Percentiles rank a stretch among this genome's conserved stretches.
phyloP scores from a whole-genome alignment of 2,797 vertebrate genomes.

The Macroramphosus scolopax region DNA sequence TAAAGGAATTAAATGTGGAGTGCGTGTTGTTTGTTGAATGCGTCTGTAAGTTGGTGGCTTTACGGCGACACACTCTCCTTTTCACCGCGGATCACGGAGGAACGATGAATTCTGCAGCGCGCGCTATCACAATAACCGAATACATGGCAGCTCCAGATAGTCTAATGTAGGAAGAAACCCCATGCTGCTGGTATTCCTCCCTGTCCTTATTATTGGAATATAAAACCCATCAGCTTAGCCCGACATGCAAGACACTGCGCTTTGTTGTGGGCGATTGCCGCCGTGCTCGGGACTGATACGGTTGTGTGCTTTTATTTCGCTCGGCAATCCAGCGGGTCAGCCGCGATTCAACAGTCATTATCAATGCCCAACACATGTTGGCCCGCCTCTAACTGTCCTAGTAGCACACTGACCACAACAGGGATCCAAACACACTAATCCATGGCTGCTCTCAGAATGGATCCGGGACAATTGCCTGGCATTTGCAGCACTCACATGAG shows the following conservation, averaged over 20 bases:
- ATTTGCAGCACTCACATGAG: conserved; percentile 56
- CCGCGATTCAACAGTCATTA: conserved; percentile 70
- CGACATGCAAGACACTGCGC: conserved; percentile 56
- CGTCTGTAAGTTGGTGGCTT: conserved; percentile 48
- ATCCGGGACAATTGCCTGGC: conserved; percentile 65
- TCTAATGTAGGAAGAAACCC: conserved; percentile 50
- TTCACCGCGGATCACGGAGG: conserved; percentile 37
- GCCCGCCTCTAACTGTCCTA: conserved; percentile 59
- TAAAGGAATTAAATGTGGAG: conserved; percentile 60
- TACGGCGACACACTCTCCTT: conserved; percentile 16
- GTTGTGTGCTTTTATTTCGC: conserved; percentile 63
- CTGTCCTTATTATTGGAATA: conserved; percentile 66
- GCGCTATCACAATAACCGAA: conserved; percentile 38
- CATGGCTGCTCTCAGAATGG: conserved; percentile 45
- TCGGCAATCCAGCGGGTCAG: conserved; percentile 51
- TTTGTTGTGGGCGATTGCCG: conserved; percentile 67
- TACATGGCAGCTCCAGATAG: conserved; percentile 47
- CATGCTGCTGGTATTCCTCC: conserved; percentile 58
- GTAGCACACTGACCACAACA: conserved; percentile 69
- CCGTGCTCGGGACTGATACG: conserved; percentile 70
- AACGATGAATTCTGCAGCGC: conserved; percentile 36
- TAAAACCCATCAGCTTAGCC: conserved; percentile 72
- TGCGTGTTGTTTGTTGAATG: conserved; percentile 31
- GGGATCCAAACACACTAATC: conserved; percentile 62
- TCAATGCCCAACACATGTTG: conserved; percentile 73